Evolutionary conservation across 2,797 vertebrate genomes (phyloP), one percentile per base, ranked within the genome.

Genomic region (Anas bahamensis): DNA sequence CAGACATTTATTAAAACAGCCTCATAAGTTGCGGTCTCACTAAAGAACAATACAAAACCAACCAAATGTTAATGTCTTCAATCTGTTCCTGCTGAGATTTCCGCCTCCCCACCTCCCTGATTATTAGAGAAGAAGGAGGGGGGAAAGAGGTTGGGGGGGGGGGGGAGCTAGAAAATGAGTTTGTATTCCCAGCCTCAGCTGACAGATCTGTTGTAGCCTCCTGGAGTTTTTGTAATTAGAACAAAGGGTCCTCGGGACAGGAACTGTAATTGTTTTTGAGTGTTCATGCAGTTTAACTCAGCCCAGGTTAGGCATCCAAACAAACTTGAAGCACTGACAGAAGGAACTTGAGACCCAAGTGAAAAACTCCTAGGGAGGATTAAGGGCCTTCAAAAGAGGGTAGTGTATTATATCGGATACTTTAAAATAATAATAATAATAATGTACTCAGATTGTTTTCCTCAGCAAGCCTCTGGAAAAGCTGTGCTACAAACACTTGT

Each of bases 21-120:
- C 95, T 97, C 95, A 91, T 97, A 97, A 97, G 97, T 96, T 98
- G 97, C 65, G 86, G 97, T 97, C 97, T 97, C 95, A 88, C 97
- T 98, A 96, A 97, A 98, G 97, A 98, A 98, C 97, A 98, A 98
- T 98, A 98, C 94, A 93, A 97, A 98, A 96, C 94, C 96, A 97
- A 98, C 97, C 95, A 97, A 97, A 98, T 97, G 97, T 97, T 98
- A 98, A 98, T 98, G 96, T 97, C 91, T 98, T 98, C 97, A 98
- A 96, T 98, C 97, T 98, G 98, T 98, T 97, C 95, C 93, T 94
- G 93, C 86, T 77, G 93, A 95, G 89, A 94, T 83, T 96, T 93
- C 96, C 78, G 50, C 74, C 91, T 90, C 56, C 86, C 69, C 22
- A 31, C 76, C 96, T 94, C 91, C 93, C 84, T 87, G 86, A 87